Conservation (phyloP, 64 coral and sea anemone species). For the Montipora cactus region DNA sequence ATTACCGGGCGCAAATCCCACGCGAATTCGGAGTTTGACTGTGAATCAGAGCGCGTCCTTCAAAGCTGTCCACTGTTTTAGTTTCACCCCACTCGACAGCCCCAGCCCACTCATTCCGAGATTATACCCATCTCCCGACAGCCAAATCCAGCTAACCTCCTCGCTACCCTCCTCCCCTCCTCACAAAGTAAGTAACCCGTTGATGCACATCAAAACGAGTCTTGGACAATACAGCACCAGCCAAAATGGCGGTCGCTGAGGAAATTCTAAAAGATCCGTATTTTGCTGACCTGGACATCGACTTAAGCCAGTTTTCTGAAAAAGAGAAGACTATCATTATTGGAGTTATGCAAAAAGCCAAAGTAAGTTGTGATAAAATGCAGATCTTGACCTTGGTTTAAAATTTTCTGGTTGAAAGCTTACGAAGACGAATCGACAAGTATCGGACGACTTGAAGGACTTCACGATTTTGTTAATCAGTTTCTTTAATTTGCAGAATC, state of each 20-base stretch:
- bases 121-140: too few relatives aligned
- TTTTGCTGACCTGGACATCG: conserved; percentile 72
- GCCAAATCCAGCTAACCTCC: neutral
- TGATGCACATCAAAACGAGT: neutral
- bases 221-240: conserved; percentile 40
- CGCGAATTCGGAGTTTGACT: too few relatives aligned
- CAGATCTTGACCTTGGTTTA: neutral
- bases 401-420: neutral
- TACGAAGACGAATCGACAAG: neutral
- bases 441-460: too few relatives aligned
- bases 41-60: too few relatives aligned
- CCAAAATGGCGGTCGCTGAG: conserved; percentile 58
- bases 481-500: conserved; percentile 28
- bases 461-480: neutral
- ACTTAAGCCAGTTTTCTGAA: conserved; percentile 89
- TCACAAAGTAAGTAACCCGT: neutral
- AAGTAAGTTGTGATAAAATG: conserved; percentile 60
- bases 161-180: neutral
- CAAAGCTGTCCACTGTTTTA: too few relatives aligned
- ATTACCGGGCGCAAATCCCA: too few relatives aligned
- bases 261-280: conserved; percentile 42
- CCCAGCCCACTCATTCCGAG: too few relatives aligned
- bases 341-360: conserved; percentile 91
- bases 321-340: conserved; percentile 84
- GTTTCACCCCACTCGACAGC: too few relatives aligned